phyloP scores from a whole-genome alignment of 1,140 invertebrate species.

The Zaprionus inermis region DNA sequence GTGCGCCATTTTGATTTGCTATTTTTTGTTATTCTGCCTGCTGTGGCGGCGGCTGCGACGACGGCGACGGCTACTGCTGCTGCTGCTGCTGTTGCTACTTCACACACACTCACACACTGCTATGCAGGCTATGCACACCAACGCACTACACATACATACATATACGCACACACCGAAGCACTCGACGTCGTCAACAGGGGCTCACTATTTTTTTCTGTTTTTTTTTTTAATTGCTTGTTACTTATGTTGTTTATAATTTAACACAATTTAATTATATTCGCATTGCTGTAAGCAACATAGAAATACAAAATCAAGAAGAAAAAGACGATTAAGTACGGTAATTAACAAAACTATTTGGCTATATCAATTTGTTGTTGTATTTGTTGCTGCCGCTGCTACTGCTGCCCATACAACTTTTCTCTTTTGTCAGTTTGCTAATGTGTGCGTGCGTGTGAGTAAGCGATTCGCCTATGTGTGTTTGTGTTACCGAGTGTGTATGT shows the following conservation, averaged over 20 bases:
- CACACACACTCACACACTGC: constrained; percentile 53
- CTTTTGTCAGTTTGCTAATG: constrained; percentile 54
- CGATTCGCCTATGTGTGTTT: constrained; percentile 36
- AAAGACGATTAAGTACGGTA: constrained; percentile 46
- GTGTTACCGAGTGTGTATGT: constrained; percentile 38
- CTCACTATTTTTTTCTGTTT: constrained; percentile 32
- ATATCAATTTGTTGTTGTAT: constrained; percentile 46
- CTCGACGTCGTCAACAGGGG: constrained; percentile 27
- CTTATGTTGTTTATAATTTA: constrained; percentile 28
- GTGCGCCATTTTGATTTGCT: constrained; percentile 84
- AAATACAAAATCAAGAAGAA: constrained; percentile 29
- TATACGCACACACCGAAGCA: constrained; percentile 40
- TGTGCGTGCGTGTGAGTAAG: constrained; percentile 46
- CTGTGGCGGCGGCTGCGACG: constrained; percentile 39
- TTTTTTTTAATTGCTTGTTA: constrained; percentile 35
- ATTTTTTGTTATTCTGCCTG: constrained; percentile 73
- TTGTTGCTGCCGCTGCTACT: constrained; percentile 51
- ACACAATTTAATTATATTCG: constrained; percentile 39
- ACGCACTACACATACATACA: constrained; percentile 37
- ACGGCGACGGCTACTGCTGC: constrained; percentile 27
- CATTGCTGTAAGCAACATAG: constrained; percentile 28
- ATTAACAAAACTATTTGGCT: constrained; percentile 57
- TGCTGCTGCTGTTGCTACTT: constrained; percentile 56
- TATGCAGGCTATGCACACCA: constrained; percentile 58
- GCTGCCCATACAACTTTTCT: constrained; percentile 74